These are phyloP conservation scores for Cheilosia grossa DNA, from an alignment of 2,888 invertebrate genomes.

Conservation along the genomic window DNA sequence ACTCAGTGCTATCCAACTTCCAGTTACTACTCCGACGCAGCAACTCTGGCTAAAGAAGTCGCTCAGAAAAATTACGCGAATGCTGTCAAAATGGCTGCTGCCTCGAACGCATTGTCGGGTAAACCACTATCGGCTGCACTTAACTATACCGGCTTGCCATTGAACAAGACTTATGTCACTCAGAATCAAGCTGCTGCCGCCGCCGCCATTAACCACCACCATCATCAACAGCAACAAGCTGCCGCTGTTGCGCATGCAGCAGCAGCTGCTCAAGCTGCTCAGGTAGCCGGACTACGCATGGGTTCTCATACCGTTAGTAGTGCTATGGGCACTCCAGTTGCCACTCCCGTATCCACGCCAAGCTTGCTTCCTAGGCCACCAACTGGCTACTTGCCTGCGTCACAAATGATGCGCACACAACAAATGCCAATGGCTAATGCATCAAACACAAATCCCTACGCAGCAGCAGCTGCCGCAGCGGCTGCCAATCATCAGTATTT, in stretches of 20 bases:
- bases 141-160: slow-evolving; percentile 88
- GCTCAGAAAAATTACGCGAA: slow-evolving; percentile 93
- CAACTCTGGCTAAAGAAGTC: slow-evolving; percentile 90
- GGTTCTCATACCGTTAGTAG: slow-evolving; percentile 51
- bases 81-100: slow-evolving; percentile 87
- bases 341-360: slow-evolving; percentile 58
- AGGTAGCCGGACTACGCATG: slow-evolving; percentile 65
- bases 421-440: slow-evolving; percentile 75
- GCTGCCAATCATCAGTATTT: slow-evolving; percentile 76
- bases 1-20: slow-evolving; percentile 77
- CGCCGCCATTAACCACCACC: slow-evolving; percentile 74
- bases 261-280: slow-evolving; percentile 75
- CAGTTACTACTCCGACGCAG: slow-evolving; percentile 85
- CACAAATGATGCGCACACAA: slow-evolving; percentile 74
- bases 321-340: slow-evolving; percentile 77
- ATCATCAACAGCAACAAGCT: slow-evolving; percentile 75
- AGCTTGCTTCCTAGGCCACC: slow-evolving; percentile 75
- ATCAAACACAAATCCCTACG: slow-evolving; percentile 77
- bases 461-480: slow-evolving; percentile 74
- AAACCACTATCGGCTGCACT: slow-evolving; percentile 85
- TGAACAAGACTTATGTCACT: slow-evolving; percentile 85
- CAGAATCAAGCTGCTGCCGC: slow-evolving; percentile 75
- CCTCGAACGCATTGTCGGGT: slow-evolving; percentile 79
- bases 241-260: slow-evolving; percentile 77
- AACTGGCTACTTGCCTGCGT: slow-evolving; percentile 76